Conservation (phyloP, 2,888 invertebrate species). For the Proisotoma minuta region DNA sequence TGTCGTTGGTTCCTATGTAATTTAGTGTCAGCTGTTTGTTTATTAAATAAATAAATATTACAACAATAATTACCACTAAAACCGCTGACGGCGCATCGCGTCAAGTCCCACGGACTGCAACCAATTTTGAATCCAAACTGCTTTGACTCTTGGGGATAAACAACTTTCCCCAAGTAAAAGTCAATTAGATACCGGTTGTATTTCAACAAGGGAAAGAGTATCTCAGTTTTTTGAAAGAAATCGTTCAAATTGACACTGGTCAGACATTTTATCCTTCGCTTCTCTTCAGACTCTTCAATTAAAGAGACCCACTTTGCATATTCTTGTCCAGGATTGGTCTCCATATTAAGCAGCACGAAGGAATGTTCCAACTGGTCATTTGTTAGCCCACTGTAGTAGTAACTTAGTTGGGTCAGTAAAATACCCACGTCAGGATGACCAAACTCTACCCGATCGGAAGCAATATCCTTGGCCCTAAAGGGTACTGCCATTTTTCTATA, state of each 20-base stretch:
- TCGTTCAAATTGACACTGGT: constrained; percentile 26
- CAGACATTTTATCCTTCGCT: background rate
- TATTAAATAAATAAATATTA: no score
- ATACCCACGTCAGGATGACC: constrained; percentile 35
- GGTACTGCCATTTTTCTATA: constrained; percentile 32
- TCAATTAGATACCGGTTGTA: constrained; percentile 24
- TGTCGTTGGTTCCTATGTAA: constrained; percentile 35
- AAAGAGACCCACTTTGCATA: constrained; percentile 7
- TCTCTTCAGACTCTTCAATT: background rate
- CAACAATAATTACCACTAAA: no score
- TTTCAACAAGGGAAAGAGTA: constrained; percentile 19
- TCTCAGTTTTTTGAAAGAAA: constrained; percentile 17
- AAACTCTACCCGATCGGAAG: constrained; percentile 33
- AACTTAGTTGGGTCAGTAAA: constrained; percentile 26
- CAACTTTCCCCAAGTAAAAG: constrained; percentile 23
- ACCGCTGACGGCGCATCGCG: constrained; percentile 21
- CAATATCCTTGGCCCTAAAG: constrained; percentile 31
- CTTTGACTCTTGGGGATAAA: constrained; percentile 27
- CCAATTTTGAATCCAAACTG: constrained; percentile 27
- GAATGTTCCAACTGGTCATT: constrained; percentile 25
- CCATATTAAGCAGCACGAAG: constrained; percentile 6
- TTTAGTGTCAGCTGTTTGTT: no score
- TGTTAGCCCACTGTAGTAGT: constrained; percentile 30
- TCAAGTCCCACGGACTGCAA: constrained; percentile 32
- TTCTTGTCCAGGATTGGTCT: constrained; percentile 3